Conservation (phyloP, 2,113 vertebrate species). For the Haliaeetus leucogaster region DNA sequence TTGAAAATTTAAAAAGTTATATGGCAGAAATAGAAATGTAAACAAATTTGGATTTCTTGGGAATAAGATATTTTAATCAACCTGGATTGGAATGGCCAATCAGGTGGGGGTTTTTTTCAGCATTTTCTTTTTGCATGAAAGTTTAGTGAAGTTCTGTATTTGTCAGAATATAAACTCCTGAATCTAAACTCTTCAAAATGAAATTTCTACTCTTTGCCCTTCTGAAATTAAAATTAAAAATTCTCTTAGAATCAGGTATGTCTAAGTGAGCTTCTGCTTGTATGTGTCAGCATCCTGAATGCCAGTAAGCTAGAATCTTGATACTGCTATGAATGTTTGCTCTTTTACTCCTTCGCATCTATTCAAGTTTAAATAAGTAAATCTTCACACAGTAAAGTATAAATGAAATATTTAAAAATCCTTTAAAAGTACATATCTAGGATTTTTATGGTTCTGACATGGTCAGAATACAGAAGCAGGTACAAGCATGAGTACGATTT, state of each 20-base stretch:
- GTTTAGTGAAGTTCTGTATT: background rate
- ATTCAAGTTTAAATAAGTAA: background rate
- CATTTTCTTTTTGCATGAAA: background rate
- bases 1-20: background rate
- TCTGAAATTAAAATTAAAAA: background rate
- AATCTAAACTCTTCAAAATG: background rate
- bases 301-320: background rate
- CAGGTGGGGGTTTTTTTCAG: background rate
- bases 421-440: background rate
- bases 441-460: background rate
- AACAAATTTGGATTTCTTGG: background rate
- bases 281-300: background rate
- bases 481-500: background rate
- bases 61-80: background rate
- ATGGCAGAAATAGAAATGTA: background rate
- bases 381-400: background rate
- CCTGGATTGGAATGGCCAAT: background rate
- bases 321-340: background rate
- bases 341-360: background rate
- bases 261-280: background rate
- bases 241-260: background rate
- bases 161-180: background rate
- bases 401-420: background rate
- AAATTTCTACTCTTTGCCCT: background rate
- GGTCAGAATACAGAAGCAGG: background rate